Percentiles rank a stretch among this genome's conserved stretches.
Evolutionary conservation across 2,113 vertebrate genomes (phyloP).

Genomic region (Centropus unirufus): DNA sequence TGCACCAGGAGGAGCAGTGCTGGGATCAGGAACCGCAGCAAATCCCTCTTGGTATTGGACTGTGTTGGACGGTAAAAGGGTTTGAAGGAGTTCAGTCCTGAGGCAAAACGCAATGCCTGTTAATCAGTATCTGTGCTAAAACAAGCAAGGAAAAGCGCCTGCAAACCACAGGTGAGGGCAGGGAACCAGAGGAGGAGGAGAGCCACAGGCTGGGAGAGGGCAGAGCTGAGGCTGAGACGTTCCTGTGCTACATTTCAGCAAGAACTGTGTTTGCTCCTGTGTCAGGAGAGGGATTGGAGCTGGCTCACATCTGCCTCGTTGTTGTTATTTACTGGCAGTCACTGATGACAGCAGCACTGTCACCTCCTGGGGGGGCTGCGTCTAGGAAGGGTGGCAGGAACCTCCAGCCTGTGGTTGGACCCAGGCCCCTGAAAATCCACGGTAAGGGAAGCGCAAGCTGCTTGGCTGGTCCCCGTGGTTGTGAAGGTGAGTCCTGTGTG

Average conservation of each 20-base stretch:
- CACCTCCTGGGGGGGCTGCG: neutral
- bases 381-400: neutral
- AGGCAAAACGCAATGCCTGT: neutral
- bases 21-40: neutral
- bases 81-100: neutral
- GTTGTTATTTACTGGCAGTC: too few relatives aligned
- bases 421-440: neutral
- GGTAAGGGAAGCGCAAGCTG: neutral
- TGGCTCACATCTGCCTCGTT: too few relatives aligned
- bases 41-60: neutral
- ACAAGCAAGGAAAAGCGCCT: neutral
- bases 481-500: neutral
- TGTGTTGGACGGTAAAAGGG: neutral
- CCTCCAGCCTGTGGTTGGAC: neutral
- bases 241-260: neutral
- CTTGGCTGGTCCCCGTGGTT: neutral
- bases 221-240: neutral
- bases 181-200: neutral
- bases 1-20: neutral
- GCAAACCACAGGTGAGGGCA: neutral
- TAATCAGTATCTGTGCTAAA: neutral
- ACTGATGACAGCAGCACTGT: neutral
- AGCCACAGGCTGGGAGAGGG: neutral
- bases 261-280: too few relatives aligned
- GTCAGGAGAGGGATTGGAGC: too few relatives aligned